Conservation (phyloP, 2,888 invertebrate species). For the Mylabris sibirica region DNA sequence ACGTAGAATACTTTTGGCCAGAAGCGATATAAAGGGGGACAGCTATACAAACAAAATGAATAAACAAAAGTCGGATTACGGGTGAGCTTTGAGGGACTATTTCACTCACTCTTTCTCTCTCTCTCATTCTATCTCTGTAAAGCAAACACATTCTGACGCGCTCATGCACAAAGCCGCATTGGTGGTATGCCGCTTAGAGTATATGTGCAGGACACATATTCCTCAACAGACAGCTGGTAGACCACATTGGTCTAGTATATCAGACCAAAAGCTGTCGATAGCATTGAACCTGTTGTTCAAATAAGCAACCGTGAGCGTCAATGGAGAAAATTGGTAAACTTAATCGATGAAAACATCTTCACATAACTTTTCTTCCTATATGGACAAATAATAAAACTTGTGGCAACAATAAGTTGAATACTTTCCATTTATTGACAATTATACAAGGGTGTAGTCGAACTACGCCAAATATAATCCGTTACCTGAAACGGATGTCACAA, state of each 20-base stretch:
- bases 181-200: slow-evolving; percentile 33
- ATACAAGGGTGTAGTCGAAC: too few relatives aligned
- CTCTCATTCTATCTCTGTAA: too few relatives aligned
- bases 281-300: slow-evolving; percentile 55
- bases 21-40: slow-evolving; percentile 40
- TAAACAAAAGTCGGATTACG: slow-evolving; percentile 58
- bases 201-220: slow-evolving; percentile 35
- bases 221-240: slow-evolving; percentile 42
- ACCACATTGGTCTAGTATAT: slow-evolving; percentile 41
- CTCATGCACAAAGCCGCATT: slow-evolving; percentile 45
- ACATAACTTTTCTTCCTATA: neutral
- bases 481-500: too few relatives aligned
- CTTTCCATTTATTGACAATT: neutral
- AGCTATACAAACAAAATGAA: slow-evolving; percentile 56
- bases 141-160: slow-evolving; percentile 51
- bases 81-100: slow-evolving; percentile 51
- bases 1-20: slow-evolving; percentile 29
- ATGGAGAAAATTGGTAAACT: slow-evolving; percentile 51
- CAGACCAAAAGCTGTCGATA: slow-evolving; percentile 50
- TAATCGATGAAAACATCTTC: slow-evolving; percentile 32
- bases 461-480: too few relatives aligned
- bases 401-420: neutral
- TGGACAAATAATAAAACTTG: neutral
- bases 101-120: too few relatives aligned
- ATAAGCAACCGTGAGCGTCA: slow-evolving; percentile 51